Evolutionary conservation across 2,888 invertebrate species (phyloP).

Genomic region (Nymphalis c-album): DNA sequence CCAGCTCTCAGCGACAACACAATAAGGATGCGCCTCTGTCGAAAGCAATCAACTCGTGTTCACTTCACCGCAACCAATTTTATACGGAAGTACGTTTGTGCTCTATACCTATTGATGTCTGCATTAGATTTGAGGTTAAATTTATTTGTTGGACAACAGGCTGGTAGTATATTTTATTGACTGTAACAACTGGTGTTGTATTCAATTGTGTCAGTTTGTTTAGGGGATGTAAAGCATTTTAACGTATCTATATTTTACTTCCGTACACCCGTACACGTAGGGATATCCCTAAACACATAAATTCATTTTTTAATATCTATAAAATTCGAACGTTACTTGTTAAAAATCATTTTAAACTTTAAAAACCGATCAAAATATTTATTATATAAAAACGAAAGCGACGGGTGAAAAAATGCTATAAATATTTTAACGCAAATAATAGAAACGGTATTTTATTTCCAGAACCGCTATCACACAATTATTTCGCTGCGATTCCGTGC

Average conservation of each 20-base stretch:
- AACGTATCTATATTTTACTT: not conserved
- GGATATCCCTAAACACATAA: too few species aligned
- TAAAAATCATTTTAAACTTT: not conserved
- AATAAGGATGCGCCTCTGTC: constrained; percentile 71
- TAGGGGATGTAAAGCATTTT: not conserved
- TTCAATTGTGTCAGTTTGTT: not conserved
- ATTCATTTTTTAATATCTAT: too few species aligned
- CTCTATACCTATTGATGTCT: constrained; percentile 35
- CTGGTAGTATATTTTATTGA: constrained; percentile 10
- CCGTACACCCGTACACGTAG: too few species aligned
- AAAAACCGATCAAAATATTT: not conserved
- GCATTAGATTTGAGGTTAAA: constrained; percentile 30
- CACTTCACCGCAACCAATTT: constrained; percentile 62
- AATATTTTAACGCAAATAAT: constrained; percentile 19
- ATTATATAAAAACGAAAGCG: not conserved
- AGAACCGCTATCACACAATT: constrained; percentile 26
- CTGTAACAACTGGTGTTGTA: constrained; percentile 1
- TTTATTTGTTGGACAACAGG: constrained; percentile 16
- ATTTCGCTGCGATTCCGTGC: constrained; percentile 13
- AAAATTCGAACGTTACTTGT: too few species aligned
- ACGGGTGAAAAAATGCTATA: not conserved
- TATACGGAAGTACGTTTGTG: constrained; percentile 45
- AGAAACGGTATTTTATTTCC: constrained; percentile 24
- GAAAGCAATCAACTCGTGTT: constrained; percentile 68
- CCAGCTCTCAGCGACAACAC: constrained; percentile 71